These are phyloP conservation scores for Lasioglossum oenotherae DNA, from an alignment of 2,888 invertebrate genomes.

Conservation along the genomic window DNA sequence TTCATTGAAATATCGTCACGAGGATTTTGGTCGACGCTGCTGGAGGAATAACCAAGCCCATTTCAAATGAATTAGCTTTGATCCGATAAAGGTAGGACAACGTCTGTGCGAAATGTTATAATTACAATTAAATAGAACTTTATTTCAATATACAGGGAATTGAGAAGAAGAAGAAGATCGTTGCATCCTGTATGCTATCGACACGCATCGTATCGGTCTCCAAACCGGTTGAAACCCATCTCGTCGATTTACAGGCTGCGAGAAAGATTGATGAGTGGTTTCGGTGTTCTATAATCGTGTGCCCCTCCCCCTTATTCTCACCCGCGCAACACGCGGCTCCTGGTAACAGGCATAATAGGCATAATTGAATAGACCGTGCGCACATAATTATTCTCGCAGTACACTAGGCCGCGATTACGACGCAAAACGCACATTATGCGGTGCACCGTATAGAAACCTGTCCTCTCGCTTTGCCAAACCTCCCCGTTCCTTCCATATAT, in stretches of 20 bases:
- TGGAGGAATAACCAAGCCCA: neutral
- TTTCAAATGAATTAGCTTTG: neutral
- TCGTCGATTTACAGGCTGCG: constrained; percentile 23
- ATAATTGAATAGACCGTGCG: constrained; percentile 67
- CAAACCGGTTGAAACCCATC: neutral
- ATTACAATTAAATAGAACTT: neutral
- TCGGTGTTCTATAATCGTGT: constrained; percentile 24
- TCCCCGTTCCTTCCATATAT: neutral
- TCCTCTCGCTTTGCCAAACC: neutral
- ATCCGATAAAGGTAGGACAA: neutral
- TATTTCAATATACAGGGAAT: neutral
- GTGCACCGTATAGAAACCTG: constrained; percentile 34
- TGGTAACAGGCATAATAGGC: constrained; percentile 54
- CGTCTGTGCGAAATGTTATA: neutral
- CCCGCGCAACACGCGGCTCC: constrained; percentile 23
- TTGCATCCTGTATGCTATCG: neutral
- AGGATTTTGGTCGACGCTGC: neutral
- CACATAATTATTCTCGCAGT: constrained; percentile 65
- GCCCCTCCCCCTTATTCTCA: neutral
- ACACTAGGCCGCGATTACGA: constrained; percentile 59
- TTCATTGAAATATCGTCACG: neutral
- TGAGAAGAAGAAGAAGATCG: neutral
- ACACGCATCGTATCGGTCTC: neutral
- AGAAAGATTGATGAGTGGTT: constrained; percentile 48
- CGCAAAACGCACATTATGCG: constrained; percentile 60